phyloP scores from a whole-genome alignment of 2,113 vertebrate genomes.

The Anhinga anhinga region DNA sequence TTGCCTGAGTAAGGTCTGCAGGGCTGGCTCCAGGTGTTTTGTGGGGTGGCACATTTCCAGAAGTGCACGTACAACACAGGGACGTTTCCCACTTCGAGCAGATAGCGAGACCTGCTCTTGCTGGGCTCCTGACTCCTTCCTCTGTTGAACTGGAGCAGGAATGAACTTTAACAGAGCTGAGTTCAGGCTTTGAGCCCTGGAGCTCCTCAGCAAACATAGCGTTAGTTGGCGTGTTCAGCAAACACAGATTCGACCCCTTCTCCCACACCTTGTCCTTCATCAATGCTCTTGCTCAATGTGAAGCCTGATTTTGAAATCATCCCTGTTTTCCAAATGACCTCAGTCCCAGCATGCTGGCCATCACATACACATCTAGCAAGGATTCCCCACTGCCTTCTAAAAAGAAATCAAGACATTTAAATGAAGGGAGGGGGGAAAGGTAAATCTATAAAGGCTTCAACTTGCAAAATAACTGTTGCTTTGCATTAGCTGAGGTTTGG shows the following conservation, averaged over 20 bases:
- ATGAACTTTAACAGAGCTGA: not conserved
- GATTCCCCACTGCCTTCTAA: not conserved
- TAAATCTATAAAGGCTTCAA: not conserved
- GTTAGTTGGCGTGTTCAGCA: not conserved
- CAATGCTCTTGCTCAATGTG: not conserved
- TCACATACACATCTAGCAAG: not conserved
- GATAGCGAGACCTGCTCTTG: not conserved
- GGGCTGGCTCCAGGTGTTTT: not conserved
- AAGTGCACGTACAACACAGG: rapidly evolving
- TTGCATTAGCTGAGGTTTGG: not conserved
- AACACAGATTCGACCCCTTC: not conserved
- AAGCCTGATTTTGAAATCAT: constrained; percentile 20
- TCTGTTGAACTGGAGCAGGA: not conserved
- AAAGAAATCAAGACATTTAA: not conserved
- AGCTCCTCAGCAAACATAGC: not conserved
- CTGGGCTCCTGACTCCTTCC: not conserved
- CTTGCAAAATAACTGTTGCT: not conserved
- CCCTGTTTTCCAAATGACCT: not conserved
- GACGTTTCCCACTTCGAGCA: not conserved
- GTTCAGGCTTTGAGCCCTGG: not conserved
- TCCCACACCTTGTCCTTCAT: not conserved
- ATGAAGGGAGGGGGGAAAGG: not conserved
- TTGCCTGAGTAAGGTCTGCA: not conserved
- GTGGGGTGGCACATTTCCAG: not conserved
- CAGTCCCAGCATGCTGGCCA: not conserved